A percentile compares a stretch with the other conserved stretches of the same genome.
These are phyloP conservation scores for Nowickia ferox DNA, from an alignment of 2,888 invertebrate species.

Conservation along the genomic window DNA sequence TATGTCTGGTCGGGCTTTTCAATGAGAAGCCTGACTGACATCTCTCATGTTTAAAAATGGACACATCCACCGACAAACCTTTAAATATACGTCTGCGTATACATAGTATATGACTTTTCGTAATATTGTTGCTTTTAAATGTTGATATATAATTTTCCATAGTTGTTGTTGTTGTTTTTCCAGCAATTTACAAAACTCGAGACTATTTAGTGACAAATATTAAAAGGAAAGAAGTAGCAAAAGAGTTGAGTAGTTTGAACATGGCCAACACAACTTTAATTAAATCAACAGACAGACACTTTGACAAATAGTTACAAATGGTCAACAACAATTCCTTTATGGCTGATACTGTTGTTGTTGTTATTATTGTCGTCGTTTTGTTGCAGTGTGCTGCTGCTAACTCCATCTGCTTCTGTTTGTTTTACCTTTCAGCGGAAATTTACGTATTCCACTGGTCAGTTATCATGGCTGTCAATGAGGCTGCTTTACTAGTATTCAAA, in stretches of 20 bases:
- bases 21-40: slow-evolving; percentile 12
- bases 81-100: too few relatives aligned
- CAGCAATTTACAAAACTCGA: slow-evolving; percentile 20
- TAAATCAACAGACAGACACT: slow-evolving; percentile 77
- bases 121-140: slow-evolving; percentile 10
- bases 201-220: slow-evolving; percentile 24
- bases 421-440: slow-evolving; percentile 23
- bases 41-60: slow-evolving; percentile 30
- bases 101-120: slow-evolving; percentile 19
- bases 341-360: slow-evolving; percentile 37
- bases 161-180: neutral
- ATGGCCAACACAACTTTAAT: slow-evolving; percentile 81
- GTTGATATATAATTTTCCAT: neutral
- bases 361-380: slow-evolving; percentile 29
- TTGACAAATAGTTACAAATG: slow-evolving; percentile 80
- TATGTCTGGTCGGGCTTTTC: slow-evolving; percentile 63
- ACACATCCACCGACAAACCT: neutral
- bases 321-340: slow-evolving; percentile 58
- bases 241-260: slow-evolving; percentile 72
- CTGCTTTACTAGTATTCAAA: slow-evolving; percentile 27
- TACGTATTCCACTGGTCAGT: slow-evolving; percentile 27
- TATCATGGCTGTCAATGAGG: slow-evolving; percentile 31
- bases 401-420: neutral
- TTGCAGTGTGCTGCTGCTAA: slow-evolving; percentile 34
- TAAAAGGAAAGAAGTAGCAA: slow-evolving; percentile 7